Evolutionary conservation across 1,140 invertebrate genomes (phyloP), one percentile per base, ranked within the genome.

Genomic region (Maniola jurtina): DNA sequence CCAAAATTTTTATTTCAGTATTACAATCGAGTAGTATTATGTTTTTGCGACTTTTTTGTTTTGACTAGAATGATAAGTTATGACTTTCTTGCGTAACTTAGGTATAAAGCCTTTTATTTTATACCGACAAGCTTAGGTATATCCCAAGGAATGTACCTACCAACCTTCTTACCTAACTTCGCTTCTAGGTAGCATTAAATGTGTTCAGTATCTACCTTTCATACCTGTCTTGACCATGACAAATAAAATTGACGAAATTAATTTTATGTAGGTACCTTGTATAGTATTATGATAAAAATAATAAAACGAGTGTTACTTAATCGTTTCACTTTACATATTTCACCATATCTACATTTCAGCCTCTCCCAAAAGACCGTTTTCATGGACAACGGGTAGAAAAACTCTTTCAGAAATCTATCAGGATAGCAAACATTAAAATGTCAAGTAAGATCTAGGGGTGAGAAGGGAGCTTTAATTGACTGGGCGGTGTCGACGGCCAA

Each of bases 391-490:
- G 55, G 14, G 8, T 11, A 57, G 55, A 57, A 38, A 55, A 57
- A 57, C 55, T 61, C 36, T 62, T 61, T 64, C 58, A 64, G 61
- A 60, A 61, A 61, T 61, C 56, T 71, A 71, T 66, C 69, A 76
- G 73, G 71, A 75, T 65, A 67, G 81, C 77, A 88, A 88, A 90
- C 86, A 88, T 90, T 88, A 86, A 85, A 88, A 88, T 83, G 88
- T 90, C 86, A 88, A 88, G 83, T 86, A 77, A 77, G 75, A 73
- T 70, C 60, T 62, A 63, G 73, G 79, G 76, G 79, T 75, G 79
- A 75, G 70, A 71, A 79, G 79, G 75, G 76, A 76, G 81, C 76
- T 77, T 75, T 85, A 87, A 87, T 89, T 84, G 88, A 65, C 84
- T 86, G 86, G 84, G 83, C 84, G 84, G 75, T 71, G 71, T 70